Evolutionary conservation across 2,113 vertebrate genomes (phyloP).

Genomic region (Callochromis pleurospilus): DNA sequence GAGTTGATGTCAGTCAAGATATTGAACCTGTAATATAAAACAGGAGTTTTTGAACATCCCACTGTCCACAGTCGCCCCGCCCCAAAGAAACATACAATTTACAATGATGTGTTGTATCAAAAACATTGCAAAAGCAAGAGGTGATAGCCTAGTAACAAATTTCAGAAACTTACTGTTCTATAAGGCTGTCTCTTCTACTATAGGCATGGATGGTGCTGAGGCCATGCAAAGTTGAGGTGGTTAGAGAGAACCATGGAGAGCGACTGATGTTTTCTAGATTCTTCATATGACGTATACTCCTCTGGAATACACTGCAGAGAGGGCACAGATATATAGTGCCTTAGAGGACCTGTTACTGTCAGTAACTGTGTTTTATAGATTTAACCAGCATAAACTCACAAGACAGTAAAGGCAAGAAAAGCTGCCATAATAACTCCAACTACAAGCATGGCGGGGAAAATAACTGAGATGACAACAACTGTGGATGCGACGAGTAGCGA

Average conservation of each 20-base stretch:
- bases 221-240: conserved; percentile 71
- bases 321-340: not conserved
- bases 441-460: conserved; percentile 72
- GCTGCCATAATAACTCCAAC: conserved; percentile 43
- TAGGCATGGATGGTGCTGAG: conserved; percentile 76
- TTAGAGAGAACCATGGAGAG: conserved; percentile 75
- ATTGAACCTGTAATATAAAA: conserved; percentile 67
- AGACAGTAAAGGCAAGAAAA: conserved; percentile 62
- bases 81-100: not conserved
- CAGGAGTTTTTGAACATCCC: not conserved
- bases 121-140: not conserved
- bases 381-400: conserved; percentile 23
- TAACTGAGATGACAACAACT: conserved; percentile 38
- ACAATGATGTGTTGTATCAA: not conserved
- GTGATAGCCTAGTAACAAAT: not conserved
- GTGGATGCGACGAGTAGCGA: conserved; percentile 57
- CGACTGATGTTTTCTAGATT: conserved; percentile 74
- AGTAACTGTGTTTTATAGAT: not conserved
- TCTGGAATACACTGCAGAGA: conserved; percentile 66
- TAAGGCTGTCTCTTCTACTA: conserved; percentile 57
- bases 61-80: not conserved
- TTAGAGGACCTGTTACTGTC: not conserved
- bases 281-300: conserved; percentile 71
- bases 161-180: conserved; percentile 49
- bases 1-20: conserved; percentile 70